Conservation (phyloP, 2,888 invertebrate species). For the Chaitophorus viminalis region DNA sequence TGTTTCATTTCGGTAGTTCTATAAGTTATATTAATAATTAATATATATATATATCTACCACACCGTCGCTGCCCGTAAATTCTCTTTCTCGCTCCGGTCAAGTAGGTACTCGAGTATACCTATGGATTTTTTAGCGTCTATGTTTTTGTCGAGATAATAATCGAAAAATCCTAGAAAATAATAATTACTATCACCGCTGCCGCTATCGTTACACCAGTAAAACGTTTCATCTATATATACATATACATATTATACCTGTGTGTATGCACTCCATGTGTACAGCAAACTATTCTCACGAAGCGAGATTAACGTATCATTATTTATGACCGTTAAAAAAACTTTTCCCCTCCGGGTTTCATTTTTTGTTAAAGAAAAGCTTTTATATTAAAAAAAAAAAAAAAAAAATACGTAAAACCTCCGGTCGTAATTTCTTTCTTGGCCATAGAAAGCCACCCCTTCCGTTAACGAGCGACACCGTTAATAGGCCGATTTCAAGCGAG, state of each 20-base stretch:
- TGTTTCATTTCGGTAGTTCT: no score
- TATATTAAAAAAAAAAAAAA: constrained; percentile 30
- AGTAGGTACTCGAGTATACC: no score
- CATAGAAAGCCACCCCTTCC: constrained; percentile 4
- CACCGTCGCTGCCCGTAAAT: no score
- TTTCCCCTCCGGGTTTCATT: constrained; percentile 13
- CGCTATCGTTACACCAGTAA: no score
- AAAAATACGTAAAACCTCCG: constrained; percentile 14
- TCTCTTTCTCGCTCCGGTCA: background rate
- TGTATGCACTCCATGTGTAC: background rate
- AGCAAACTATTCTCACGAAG: background rate
- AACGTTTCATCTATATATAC: no score
- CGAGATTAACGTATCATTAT: constrained; percentile 32
- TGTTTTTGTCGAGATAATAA: background rate
- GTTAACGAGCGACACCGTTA: constrained; percentile 47
- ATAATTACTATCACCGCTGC: background rate
- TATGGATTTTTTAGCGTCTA: background rate
- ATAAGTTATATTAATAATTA: no score
- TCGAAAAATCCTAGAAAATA: background rate
- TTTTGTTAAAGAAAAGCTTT: constrained; percentile 5
- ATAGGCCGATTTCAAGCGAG: constrained; percentile 39
- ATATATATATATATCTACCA: no score
- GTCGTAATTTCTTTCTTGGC: background rate
- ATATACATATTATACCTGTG: background rate
- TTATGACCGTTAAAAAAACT: constrained; percentile 32